A percentile compares a stretch with the other conserved stretches of the same genome.
These are phyloP conservation scores for Drosophila subquinaria DNA, from an alignment of 2,888 invertebrate genomes.

Conservation along the genomic window DNA sequence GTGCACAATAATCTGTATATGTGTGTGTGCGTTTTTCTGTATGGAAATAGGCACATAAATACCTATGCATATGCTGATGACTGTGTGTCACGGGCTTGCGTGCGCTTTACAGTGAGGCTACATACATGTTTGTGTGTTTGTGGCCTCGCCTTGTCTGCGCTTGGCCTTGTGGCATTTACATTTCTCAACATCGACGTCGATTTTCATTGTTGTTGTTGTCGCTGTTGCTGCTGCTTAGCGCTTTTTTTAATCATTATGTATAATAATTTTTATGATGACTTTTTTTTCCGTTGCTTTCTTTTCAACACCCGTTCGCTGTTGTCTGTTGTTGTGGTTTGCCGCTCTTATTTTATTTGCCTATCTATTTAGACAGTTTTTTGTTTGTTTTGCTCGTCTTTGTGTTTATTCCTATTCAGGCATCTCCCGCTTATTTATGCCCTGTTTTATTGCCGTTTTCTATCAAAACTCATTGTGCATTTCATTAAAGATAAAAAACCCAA, in stretches of 20 bases:
- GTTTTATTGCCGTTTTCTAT: constrained; percentile 47
- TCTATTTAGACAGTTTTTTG: constrained; percentile 61
- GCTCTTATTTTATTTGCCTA: constrained; percentile 63
- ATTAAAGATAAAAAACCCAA: constrained; percentile 43
- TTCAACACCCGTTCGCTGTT: constrained; percentile 50
- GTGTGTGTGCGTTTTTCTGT: constrained; percentile 20
- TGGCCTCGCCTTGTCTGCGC: constrained; percentile 80
- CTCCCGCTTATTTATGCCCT: constrained; percentile 25
- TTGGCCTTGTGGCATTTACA: constrained; percentile 82
- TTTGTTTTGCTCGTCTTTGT: constrained; percentile 52
- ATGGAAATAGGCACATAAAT: constrained; percentile 47
- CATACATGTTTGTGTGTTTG: constrained; percentile 39
- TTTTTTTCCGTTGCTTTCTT: constrained; percentile 68
- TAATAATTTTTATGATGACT: constrained; percentile 69
- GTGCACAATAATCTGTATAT: constrained; percentile 39
- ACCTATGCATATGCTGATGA: constrained; percentile 45
- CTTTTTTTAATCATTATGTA: constrained; percentile 68
- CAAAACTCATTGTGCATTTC: constrained; percentile 57
- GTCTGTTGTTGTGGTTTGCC: constrained; percentile 47
- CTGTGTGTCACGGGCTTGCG: constrained; percentile 76
- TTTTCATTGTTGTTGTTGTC: constrained; percentile 39
- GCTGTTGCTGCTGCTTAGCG: constrained; percentile 45
- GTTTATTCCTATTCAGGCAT: constrained; percentile 25
- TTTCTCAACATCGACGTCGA: constrained; percentile 70
- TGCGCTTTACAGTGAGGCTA: constrained; percentile 43